Conservation (phyloP, 2,113 vertebrate genomes). For the Brienomyrus brachyistius region DNA sequence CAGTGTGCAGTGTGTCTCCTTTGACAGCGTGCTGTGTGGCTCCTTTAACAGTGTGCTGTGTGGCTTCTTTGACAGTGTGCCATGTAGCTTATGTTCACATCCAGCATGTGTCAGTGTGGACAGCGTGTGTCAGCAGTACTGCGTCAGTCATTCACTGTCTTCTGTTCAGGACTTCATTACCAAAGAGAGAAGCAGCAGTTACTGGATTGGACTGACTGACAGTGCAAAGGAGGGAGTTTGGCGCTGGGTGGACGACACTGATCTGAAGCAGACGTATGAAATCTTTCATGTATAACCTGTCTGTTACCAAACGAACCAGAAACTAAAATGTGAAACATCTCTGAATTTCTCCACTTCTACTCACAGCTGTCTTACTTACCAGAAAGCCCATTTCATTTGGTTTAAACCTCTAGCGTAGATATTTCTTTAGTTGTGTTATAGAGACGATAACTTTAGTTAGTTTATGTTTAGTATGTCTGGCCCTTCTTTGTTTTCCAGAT, state of each 20-base stretch:
- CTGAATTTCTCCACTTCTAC: neutral
- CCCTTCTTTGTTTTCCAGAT: neutral
- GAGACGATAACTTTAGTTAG: neutral
- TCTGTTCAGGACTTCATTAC: neutral
- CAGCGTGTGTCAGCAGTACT: neutral
- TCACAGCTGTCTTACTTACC: neutral
- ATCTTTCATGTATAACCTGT: neutral
- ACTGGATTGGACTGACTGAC: slow-evolving; percentile 21
- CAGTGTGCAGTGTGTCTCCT: too few species aligned
- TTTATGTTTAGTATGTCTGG: neutral
- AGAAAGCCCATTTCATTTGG: neutral
- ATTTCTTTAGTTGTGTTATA: neutral
- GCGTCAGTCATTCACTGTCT: neutral
- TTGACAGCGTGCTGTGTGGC: too few species aligned
- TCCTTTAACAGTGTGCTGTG: neutral
- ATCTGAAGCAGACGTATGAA: neutral
- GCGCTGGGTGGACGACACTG: slow-evolving; percentile 10
- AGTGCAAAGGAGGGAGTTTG: neutral
- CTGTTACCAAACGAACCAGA: neutral
- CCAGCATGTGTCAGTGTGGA: neutral
- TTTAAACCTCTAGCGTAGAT: neutral
- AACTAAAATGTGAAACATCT: neutral
- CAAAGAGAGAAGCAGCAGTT: neutral
- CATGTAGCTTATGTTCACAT: neutral
- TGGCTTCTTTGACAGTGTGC: neutral